Conservation (phyloP, 2,888 invertebrate genomes). For the Ferrisia virgata region DNA sequence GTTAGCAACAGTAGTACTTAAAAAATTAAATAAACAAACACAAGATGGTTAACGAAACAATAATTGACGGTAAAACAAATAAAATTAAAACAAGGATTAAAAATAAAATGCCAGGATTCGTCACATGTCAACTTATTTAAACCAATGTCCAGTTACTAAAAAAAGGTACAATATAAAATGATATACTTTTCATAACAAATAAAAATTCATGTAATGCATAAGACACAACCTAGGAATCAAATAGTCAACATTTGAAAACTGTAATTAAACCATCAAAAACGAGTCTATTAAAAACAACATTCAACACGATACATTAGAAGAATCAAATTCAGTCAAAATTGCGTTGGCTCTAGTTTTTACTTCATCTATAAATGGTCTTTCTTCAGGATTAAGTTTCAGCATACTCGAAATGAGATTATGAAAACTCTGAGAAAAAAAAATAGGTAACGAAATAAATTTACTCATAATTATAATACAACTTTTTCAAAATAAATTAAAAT, state of each 20-base stretch:
- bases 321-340: conserved; percentile 21
- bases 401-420: conserved; percentile 67
- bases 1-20: not conserved
- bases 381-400: conserved; percentile 71
- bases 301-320: not conserved
- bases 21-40: not conserved
- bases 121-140: not conserved
- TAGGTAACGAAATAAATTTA: conserved; percentile 46
- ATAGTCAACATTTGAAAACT: not conserved
- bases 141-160: not conserved
- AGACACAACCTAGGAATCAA: not conserved
- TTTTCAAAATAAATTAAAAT: not conserved
- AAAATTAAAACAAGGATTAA: not conserved
- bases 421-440: conserved; percentile 60
- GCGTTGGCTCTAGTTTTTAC: conserved; percentile 52
- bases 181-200: not conserved
- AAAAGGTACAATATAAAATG: not conserved
- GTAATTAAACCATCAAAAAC: not conserved
- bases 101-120: not conserved
- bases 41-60: not conserved
- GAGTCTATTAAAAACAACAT: not conserved
- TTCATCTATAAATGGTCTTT: conserved; percentile 72
- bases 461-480: conserved; percentile 44
- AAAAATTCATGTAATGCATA: not conserved
- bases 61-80: not conserved